These are phyloP conservation scores for Eurytoma californica DNA, from an alignment of 2,888 invertebrate species.

Conservation along the genomic window DNA sequence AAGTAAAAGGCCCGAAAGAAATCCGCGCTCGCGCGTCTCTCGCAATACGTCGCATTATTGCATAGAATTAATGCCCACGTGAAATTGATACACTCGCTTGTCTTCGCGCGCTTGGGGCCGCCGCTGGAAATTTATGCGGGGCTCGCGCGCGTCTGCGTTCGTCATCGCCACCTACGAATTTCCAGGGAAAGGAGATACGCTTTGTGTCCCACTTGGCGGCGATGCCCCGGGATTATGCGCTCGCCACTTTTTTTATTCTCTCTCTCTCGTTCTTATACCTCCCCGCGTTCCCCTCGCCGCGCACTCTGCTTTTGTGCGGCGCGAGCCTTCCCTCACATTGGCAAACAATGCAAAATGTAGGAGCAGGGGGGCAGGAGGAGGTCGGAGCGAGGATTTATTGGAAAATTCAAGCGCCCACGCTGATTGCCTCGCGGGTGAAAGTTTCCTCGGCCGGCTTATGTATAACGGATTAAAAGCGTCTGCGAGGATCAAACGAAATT, in stretches of 20 bases:
- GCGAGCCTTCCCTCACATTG: background rate
- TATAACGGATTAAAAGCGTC: conserved; percentile 31
- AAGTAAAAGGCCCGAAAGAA: background rate
- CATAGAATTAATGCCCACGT: conserved; percentile 49
- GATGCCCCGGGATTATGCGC: conserved; percentile 25
- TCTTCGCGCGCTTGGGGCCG: background rate
- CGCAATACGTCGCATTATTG: conserved; percentile 12
- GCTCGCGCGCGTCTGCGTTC: conserved; percentile 33
- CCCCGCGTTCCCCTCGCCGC: background rate
- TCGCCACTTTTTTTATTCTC: conserved; percentile 13
- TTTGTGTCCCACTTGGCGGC: conserved; percentile 31
- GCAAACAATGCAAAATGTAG: conserved; percentile 55
- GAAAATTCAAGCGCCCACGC: conserved; percentile 53
- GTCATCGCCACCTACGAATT: conserved; percentile 57
- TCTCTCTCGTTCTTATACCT: background rate
- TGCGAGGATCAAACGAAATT: background rate
- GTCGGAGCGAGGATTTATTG: conserved; percentile 48
- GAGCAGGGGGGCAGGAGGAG: conserved; percentile 31
- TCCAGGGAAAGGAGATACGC: conserved; percentile 48
- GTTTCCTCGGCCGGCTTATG: conserved; percentile 17
- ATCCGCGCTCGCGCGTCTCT: background rate
- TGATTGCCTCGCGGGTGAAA: conserved; percentile 53
- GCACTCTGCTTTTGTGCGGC: background rate
- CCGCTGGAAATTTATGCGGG: conserved; percentile 32
- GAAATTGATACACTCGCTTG: conserved; percentile 41